phyloP scores from a whole-genome alignment of 30 jellyfish, hydroid and myxozoan genomes.

The Rhopilema esculentum region DNA sequence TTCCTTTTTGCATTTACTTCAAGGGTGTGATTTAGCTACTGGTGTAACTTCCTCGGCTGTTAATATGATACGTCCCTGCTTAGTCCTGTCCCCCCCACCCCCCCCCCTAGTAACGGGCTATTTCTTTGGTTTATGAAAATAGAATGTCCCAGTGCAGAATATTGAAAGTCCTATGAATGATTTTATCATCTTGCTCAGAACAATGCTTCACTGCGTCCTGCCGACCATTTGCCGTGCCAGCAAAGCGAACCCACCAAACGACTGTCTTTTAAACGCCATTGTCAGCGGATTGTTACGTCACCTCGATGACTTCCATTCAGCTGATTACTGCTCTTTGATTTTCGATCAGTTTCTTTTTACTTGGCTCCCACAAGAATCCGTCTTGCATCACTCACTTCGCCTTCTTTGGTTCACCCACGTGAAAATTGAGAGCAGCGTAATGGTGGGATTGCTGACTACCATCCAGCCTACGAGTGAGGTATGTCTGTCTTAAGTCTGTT shows the following conservation, averaged over 20 bases:
- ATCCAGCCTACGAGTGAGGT: conserved; percentile 91
- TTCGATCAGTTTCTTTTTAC: conserved; percentile 80
- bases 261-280: conserved; percentile 53
- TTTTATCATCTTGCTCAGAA: conserved; percentile 16
- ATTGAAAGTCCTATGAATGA: neutral
- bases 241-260: conserved; percentile 67
- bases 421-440: conserved; percentile 72
- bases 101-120: neutral
- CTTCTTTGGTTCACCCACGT: conserved; percentile 80
- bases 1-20: neutral
- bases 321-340: conserved; percentile 63
- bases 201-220: conserved; percentile 45
- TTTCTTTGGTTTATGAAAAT: too few species aligned
- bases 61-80: neutral
- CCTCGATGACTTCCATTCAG: conserved; percentile 63
- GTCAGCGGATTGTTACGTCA: conserved; percentile 64
- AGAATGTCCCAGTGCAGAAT: neutral
- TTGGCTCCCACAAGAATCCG: conserved; percentile 80
- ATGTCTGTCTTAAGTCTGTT: neutral
- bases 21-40: too few species aligned
- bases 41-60: neutral
- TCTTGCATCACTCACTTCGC: conserved; percentile 82
- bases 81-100: neutral
- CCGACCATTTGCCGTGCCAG: conserved; percentile 68
- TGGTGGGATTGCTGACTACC: conserved; percentile 81